These are phyloP conservation scores for Burhinus bistriatus DNA, from an alignment of 2,113 vertebrate genomes.

Conservation along the genomic window DNA sequence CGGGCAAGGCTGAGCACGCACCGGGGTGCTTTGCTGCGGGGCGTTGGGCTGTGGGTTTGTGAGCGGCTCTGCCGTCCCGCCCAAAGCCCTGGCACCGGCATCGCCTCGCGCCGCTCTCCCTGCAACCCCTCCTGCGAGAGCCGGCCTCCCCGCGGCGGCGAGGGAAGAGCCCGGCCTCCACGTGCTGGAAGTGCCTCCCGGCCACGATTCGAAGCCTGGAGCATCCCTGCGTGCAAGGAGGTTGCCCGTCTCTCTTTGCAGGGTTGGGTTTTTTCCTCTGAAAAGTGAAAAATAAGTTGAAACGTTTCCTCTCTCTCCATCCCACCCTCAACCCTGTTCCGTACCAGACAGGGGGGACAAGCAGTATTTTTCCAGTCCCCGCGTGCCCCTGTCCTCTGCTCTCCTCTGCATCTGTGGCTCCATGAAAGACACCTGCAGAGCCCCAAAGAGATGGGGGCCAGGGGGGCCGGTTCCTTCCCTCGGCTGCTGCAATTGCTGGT, in stretches of 20 bases:
- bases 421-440: accelerated
- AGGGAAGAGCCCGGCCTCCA: background rate
- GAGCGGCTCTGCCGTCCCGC: background rate
- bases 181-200: accelerated
- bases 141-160: accelerated
- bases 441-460: background rate
- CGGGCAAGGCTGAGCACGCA: accelerated
- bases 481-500: background rate
- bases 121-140: background rate
- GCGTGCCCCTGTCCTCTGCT: accelerated
- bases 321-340: background rate
- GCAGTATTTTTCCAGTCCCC: background rate
- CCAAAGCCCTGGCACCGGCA: background rate
- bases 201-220: accelerated
- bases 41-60: accelerated
- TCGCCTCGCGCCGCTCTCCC: accelerated
- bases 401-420: background rate
- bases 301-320: accelerated
- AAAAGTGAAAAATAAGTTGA: background rate
- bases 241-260: background rate
- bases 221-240: background rate
- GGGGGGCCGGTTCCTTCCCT: background rate
- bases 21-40: background rate
- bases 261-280: background rate
- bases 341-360: background rate